These are phyloP conservation scores for Dione vanillae DNA, from an alignment of 2,888 invertebrate species.

Conservation along the genomic window DNA sequence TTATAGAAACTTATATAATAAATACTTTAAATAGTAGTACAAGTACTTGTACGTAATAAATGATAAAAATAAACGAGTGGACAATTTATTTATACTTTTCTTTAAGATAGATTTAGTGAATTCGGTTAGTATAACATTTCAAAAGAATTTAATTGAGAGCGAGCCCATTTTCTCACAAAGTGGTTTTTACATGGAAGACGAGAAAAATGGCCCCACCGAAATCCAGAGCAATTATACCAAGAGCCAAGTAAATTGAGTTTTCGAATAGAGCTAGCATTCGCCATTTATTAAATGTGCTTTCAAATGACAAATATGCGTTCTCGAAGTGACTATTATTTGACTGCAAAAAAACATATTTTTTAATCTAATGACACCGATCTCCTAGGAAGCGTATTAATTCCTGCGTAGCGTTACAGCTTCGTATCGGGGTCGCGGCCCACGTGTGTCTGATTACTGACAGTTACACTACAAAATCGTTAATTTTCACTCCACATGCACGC, in stretches of 20 bases:
- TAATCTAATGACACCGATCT: slow-evolving; percentile 59
- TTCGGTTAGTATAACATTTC: slow-evolving; percentile 5
- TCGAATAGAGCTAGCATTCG: slow-evolving; percentile 43
- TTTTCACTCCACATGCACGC: slow-evolving; percentile 32
- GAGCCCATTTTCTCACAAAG: slow-evolving; percentile 28
- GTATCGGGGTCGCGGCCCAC: slow-evolving; percentile 65
- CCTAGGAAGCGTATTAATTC: slow-evolving; percentile 64
- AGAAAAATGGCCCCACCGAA: slow-evolving; percentile 44
- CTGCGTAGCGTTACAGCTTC: slow-evolving; percentile 55
- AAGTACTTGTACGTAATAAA: background rate
- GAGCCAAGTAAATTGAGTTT: slow-evolving; percentile 43
- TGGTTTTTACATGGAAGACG: slow-evolving; percentile 39
- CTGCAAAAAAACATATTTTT: slow-evolving; percentile 46
- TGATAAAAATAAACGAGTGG: background rate
- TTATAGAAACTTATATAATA: background rate
- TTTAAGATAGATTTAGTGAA: background rate
- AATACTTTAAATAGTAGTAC: too few relatives aligned
- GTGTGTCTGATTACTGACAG: slow-evolving; percentile 66
- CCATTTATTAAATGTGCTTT: slow-evolving; percentile 37
- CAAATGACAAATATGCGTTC: slow-evolving; percentile 38
- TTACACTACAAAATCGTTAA: slow-evolving; percentile 40
- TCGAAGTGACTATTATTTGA: slow-evolving; percentile 51
- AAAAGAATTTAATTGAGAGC: slow-evolving; percentile 26
- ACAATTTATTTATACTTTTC: slow-evolving; percentile 1
- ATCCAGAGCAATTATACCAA: slow-evolving; percentile 41